These are phyloP conservation scores for Oreochromis tanganicae DNA, from an alignment of 2,113 vertebrate genomes.

Conservation along the genomic window DNA sequence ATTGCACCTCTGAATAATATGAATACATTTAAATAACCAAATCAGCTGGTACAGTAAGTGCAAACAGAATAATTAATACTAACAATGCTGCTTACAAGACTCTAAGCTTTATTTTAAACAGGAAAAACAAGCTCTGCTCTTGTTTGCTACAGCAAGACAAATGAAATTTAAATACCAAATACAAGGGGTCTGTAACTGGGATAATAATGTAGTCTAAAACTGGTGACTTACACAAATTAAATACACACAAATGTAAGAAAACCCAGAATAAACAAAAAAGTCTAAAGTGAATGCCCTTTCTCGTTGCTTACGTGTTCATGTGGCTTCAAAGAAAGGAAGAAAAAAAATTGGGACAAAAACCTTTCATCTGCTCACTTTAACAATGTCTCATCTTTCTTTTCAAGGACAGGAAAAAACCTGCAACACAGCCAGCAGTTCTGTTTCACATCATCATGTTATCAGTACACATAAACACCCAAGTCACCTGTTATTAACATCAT, in stretches of 20 bases:
- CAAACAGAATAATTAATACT: background rate
- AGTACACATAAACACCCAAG: background rate
- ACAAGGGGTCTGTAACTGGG: background rate
- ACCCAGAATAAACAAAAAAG: background rate
- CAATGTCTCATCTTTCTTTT: background rate
- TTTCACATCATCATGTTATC: background rate
- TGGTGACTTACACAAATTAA: background rate
- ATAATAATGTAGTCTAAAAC: background rate
- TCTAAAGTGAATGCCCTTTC: background rate
- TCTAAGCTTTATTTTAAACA: background rate
- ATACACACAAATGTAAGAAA: background rate
- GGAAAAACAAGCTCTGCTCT: background rate
- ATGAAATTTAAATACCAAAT: background rate
- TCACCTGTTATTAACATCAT: background rate
- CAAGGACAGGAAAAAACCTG: background rate
- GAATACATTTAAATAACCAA: background rate
- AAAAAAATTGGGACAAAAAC: background rate
- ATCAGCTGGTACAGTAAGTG: background rate
- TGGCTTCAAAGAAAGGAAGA: background rate
- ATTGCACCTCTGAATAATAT: background rate
- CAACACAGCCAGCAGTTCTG: background rate
- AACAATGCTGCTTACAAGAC: background rate
- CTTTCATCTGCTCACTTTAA: background rate
- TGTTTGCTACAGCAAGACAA: background rate
- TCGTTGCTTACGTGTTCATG: fast-evolving